phyloP scores from a whole-genome alignment of 2,113 vertebrate species.

The Ailurus styani region DNA sequence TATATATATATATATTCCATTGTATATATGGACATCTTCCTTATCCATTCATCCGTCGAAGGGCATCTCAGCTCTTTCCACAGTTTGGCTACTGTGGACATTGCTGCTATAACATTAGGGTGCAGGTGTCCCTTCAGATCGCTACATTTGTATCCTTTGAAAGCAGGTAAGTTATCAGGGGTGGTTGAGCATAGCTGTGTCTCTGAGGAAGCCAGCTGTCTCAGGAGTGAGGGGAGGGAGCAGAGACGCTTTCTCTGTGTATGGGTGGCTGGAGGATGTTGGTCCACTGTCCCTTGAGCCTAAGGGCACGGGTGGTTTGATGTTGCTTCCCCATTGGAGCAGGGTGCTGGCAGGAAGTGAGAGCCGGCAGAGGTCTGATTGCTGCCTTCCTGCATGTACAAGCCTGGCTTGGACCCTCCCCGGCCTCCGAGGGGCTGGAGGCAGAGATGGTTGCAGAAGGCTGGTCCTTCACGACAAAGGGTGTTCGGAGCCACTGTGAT shows the following conservation, averaged over 20 bases:
- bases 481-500: background rate
- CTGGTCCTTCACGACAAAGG: background rate
- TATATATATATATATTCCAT: no score
- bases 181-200: background rate
- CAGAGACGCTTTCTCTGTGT: fast-evolving
- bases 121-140: no score
- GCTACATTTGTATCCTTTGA: no score
- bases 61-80: no score
- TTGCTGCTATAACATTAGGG: no score
- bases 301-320: background rate
- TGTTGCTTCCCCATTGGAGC: background rate
- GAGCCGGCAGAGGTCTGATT: background rate
- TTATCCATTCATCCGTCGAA: no score
- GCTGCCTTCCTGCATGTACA: background rate
- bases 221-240: background rate
- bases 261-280: background rate
- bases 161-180: fast-evolving
- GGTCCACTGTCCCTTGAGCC: background rate
- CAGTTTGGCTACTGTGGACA: no score
- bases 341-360: background rate
- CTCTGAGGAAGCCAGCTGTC: background rate
- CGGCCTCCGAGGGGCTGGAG: background rate
- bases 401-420: fast-evolving
- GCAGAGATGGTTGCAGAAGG: background rate
- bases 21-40: no score